Conservation (phyloP, 2,113 vertebrate genomes). For the Lethenteron reissneri region DNA sequence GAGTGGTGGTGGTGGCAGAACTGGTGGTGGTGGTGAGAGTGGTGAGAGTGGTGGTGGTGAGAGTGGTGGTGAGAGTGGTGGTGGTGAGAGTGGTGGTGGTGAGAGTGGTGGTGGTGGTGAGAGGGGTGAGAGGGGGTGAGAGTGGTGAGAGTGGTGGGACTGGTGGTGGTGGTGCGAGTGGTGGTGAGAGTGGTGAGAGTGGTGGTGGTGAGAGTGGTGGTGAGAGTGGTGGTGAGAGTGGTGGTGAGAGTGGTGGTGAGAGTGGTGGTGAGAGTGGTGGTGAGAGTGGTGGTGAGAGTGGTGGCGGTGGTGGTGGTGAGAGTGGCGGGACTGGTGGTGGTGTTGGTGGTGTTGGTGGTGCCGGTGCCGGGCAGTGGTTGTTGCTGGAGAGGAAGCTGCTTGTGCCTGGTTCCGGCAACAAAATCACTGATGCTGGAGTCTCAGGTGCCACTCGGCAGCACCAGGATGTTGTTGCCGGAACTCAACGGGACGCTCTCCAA, state of each 20-base stretch:
- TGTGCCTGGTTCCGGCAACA: conserved; percentile 58
- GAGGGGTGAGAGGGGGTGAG: neutral
- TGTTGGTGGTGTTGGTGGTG: neutral
- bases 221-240: conserved; percentile 9
- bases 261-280: too few species aligned
- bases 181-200: conserved; percentile 5
- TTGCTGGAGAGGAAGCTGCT: conserved; percentile 11
- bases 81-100: neutral
- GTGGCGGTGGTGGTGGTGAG: neutral
- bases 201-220: neutral
- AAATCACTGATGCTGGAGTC: conserved; percentile 99
- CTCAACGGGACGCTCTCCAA: too few species aligned
- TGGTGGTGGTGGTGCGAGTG: neutral
- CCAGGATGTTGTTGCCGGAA: conserved; percentile 87
- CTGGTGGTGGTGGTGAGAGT: neutral
- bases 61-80: too few species aligned
- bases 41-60: neutral
- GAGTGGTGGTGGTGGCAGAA: too few species aligned
- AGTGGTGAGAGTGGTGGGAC: neutral
- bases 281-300: too few species aligned
- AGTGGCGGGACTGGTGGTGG: neutral
- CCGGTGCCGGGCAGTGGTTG: neutral
- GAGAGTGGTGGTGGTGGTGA: too few species aligned
- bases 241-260: too few species aligned
- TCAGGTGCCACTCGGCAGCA: conserved; percentile 61